Evolutionary conservation across 2,113 vertebrate species (phyloP).

Genomic region (Lophotis ruficrista): DNA sequence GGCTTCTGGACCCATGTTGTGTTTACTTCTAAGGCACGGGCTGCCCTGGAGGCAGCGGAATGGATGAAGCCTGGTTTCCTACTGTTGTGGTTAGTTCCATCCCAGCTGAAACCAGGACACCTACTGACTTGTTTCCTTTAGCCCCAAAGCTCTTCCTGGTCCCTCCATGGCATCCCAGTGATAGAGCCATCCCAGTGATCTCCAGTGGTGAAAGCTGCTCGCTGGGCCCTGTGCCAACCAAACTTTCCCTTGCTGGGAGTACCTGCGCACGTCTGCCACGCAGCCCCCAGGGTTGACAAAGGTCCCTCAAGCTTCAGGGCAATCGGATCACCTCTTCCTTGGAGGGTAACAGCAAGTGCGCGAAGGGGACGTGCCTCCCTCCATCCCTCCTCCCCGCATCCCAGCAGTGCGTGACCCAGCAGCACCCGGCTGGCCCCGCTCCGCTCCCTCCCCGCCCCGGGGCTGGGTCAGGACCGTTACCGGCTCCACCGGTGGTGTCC

Average conservation of each 20-base stretch:
- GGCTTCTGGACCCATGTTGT: background rate
- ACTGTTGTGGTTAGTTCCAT: no score
- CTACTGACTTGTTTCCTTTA: rapidly evolving
- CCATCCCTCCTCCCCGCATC: background rate
- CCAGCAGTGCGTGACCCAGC: no score
- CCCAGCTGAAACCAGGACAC: no score
- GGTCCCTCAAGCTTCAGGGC: background rate
- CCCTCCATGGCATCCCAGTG: background rate
- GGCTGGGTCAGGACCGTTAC: background rate
- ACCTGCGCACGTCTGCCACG: background rate
- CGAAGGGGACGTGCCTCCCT: background rate
- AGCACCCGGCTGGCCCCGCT: background rate
- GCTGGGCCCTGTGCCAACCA: background rate
- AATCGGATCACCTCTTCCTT: background rate
- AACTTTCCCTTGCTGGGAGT: background rate
- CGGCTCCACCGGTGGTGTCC: background rate
- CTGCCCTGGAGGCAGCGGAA: background rate
- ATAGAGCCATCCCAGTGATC: background rate
- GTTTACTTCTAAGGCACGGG: background rate
- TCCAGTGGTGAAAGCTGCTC: background rate
- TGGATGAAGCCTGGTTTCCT: background rate
- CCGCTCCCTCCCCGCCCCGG: background rate
- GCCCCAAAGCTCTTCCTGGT: background rate
- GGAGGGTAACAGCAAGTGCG: background rate
- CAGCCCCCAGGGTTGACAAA: background rate